Evolutionary conservation across 2,888 invertebrate species (phyloP).

Genomic region (Xanthostigma xanthostigma): DNA sequence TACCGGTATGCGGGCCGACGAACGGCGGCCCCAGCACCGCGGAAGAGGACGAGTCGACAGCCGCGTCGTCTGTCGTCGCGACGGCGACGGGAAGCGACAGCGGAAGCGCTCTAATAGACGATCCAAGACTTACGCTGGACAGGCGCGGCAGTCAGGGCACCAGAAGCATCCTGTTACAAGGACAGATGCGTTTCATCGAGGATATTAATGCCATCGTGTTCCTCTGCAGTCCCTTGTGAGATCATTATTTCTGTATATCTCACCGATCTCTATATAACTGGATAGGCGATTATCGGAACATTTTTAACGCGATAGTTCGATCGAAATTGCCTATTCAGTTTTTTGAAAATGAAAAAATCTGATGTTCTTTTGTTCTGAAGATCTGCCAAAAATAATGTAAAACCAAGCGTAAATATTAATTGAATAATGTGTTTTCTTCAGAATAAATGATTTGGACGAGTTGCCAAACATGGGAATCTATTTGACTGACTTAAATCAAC

Average conservation of each 20-base stretch:
- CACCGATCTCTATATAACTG: no score
- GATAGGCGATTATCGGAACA: no score
- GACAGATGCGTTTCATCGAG: slow-evolving; percentile 70
- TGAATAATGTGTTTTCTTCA: slow-evolving; percentile 25
- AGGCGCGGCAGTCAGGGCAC: slow-evolving; percentile 50
- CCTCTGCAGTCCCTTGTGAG: slow-evolving; percentile 77
- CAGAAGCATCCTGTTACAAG: slow-evolving; percentile 61
- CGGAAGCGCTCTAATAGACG: not conserved
- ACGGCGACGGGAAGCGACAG: slow-evolving; percentile 6
- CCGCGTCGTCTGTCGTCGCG: slow-evolving; percentile 9
- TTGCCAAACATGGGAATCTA: slow-evolving; percentile 63
- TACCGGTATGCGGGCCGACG: slow-evolving; percentile 8
- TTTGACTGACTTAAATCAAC: slow-evolving; percentile 70
- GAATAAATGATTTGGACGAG: slow-evolving; percentile 72
- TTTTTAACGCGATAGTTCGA: no score
- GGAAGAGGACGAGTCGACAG: slow-evolving; percentile 8
- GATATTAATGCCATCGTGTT: slow-evolving; percentile 72
- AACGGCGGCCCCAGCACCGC: slow-evolving; percentile 7
- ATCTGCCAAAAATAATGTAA: not conserved
- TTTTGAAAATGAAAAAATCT: no score
- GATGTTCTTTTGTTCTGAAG: no score
- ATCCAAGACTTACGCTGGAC: slow-evolving; percentile 22
- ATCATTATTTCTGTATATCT: slow-evolving; percentile 12
- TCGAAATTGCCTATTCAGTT: no score
- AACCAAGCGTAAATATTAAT: no score